Percentiles rank a stretch among this genome's conserved stretches.
phyloP scores from a whole-genome alignment of 2,797 vertebrate genomes.

The Coreius guichenoti region DNA sequence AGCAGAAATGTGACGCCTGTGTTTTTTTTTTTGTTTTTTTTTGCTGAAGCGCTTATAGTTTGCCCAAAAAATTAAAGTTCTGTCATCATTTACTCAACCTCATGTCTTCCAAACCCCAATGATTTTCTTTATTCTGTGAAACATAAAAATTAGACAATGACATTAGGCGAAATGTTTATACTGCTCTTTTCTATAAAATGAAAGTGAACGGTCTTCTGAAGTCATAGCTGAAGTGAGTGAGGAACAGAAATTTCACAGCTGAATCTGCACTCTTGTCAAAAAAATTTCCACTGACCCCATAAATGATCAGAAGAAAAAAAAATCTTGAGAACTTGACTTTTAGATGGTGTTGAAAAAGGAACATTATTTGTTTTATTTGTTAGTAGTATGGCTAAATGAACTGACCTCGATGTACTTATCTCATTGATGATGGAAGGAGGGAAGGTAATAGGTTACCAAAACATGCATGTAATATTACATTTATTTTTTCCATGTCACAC shows the following conservation, averaged over 20 bases:
- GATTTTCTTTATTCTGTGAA: not conserved
- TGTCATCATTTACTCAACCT: not conserved
- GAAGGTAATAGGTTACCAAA: not conserved
- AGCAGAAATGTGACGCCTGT: too few species aligned
- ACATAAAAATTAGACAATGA: not conserved
- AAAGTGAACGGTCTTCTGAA: not conserved
- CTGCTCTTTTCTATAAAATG: not conserved
- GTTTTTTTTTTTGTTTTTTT: too few species aligned
- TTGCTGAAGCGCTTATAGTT: too few species aligned
- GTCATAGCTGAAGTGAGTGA: not conserved
- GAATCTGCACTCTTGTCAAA: not conserved
- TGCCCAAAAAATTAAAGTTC: too few species aligned
- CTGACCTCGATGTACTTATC: not conserved
- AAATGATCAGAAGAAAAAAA: not conserved
- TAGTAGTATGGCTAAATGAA: not conserved
- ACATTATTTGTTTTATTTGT: not conserved
- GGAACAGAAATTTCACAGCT: constrained; percentile 2
- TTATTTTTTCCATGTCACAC: not conserved
- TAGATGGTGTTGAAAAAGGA: not conserved
- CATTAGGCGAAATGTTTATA: not conserved
- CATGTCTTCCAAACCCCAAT: not conserved
- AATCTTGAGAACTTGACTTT: not conserved
- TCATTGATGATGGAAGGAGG: not conserved
- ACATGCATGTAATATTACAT: not conserved
- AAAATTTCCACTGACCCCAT: not conserved